These are phyloP conservation scores for Temnopleurus reevesii DNA, from an alignment of 53 echinoderm and acorn worm species.

Conservation along the genomic window DNA sequence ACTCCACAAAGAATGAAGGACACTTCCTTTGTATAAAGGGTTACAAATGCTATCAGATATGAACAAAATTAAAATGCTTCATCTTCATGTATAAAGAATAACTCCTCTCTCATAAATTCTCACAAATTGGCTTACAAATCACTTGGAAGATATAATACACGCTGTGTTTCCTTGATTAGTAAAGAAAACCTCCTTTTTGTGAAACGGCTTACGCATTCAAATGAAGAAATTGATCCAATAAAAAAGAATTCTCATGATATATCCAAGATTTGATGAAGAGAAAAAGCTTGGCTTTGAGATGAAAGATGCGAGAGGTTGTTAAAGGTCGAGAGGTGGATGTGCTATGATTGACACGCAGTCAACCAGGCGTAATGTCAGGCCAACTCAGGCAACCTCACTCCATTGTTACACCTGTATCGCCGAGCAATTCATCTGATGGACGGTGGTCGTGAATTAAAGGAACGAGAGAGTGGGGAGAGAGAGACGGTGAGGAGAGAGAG, in stretches of 20 bases:
- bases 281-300: neutral
- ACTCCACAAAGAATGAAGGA: too few relatives aligned
- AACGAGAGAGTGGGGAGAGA: neutral
- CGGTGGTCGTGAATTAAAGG: too few relatives aligned
- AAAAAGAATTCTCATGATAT: neutral
- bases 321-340: neutral
- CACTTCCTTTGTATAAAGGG: too few relatives aligned
- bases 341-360: neutral
- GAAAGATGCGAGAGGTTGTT: neutral
- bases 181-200: neutral
- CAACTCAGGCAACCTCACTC: neutral
- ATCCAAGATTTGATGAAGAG: neutral
- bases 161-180: neutral
- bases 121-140: too few relatives aligned
- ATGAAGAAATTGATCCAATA: neutral
- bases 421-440: conserved; percentile 28
- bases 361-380: neutral
- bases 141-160: too few relatives aligned
- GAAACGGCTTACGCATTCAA: neutral
- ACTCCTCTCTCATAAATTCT: too few relatives aligned
- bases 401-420: conserved; percentile 21
- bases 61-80: too few relatives aligned
- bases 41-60: too few relatives aligned
- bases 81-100: too few relatives aligned
- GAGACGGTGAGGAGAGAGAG: neutral